Base-by-base conservation (phyloP, 2,888 invertebrate genomes). In the Stenotaenia linearis region DNA sequence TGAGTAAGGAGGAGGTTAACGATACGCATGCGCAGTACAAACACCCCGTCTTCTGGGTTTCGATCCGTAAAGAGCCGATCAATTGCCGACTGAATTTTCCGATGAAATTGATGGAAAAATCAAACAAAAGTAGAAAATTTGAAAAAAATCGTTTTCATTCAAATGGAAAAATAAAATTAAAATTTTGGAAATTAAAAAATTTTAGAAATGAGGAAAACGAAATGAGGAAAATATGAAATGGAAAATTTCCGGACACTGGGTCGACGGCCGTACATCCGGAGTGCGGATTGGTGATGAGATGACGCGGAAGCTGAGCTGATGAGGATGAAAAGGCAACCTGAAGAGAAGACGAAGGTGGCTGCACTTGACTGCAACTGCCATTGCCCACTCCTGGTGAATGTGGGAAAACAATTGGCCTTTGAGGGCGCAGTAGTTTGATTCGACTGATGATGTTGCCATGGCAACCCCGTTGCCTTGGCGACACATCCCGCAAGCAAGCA, bases 401-500 rank as follows among this genome's bases (percentile, higher is more conserved):
- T 69, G 69, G 78, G 28, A 76, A 79, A 75, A 79, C 79, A 79
- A 79, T 76, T 79, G 79, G 56, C 77, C 77, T 77, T 79, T 77
- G 76, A 76, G 77, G 56, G 76, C 69, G 77, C 79, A 50, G 56
- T 50, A 75, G 76, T 37, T 79, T 77, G 76, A 79, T 79, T 79
- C 75, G 75, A 50, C 40, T 76, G 79, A 79, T 79, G 79, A 45
- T 30, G 79, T 69, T 80, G 78, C 77, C 32, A 78, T 80, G 69
- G 78, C 78, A 30, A 78, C 80, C 35, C 56, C 56, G 80, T 80
- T 56, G 79, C 77, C 77, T 35, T 77, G 77, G 77, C 79, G 79
- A 80, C 80, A 69, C 69, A 69, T 69, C 69, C 69, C 69, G 69
- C 69, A 69, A 69, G 69, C 69, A 69, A 69, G 69, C 69, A 69